These are phyloP conservation scores for Diachrysia chrysitis DNA, from an alignment of 2,888 invertebrate genomes.

Conservation along the genomic window DNA sequence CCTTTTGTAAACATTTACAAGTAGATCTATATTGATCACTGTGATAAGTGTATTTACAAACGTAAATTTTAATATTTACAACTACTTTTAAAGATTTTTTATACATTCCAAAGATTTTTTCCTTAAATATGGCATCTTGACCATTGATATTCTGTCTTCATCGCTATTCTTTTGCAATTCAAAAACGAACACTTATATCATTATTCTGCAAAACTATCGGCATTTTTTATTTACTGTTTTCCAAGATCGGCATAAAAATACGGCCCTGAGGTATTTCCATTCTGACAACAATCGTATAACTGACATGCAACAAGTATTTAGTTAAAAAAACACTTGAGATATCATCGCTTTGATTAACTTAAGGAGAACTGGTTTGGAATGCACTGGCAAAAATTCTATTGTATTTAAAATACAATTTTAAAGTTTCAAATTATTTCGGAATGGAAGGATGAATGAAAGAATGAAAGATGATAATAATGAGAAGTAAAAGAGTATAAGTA, in stretches of 20 bases:
- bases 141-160: background rate
- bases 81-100: background rate
- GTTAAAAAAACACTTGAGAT: slow-evolving; percentile 36
- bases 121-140: background rate
- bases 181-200: background rate
- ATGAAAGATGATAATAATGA: no score
- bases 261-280: slow-evolving; percentile 53
- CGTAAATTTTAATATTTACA: no score
- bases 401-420: slow-evolving; percentile 5
- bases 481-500: no score
- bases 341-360: slow-evolving; percentile 30
- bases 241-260: slow-evolving; percentile 32
- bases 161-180: slow-evolving; percentile 2
- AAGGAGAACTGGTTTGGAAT: slow-evolving; percentile 46
- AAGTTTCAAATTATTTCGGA: no score
- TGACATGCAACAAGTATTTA: slow-evolving; percentile 39
- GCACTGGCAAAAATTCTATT: slow-evolving; percentile 9
- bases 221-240: slow-evolving; percentile 12
- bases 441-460: no score
- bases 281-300: slow-evolving; percentile 52
- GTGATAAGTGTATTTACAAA: no score
- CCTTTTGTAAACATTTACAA: no score
- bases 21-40: no score
- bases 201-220: background rate
- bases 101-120: background rate